A percentile compares a stretch with the other conserved stretches of the same genome.
These are phyloP conservation scores for Drosophila tani DNA, from an alignment of 1,140 invertebrate species.

Conservation along the genomic window DNA sequence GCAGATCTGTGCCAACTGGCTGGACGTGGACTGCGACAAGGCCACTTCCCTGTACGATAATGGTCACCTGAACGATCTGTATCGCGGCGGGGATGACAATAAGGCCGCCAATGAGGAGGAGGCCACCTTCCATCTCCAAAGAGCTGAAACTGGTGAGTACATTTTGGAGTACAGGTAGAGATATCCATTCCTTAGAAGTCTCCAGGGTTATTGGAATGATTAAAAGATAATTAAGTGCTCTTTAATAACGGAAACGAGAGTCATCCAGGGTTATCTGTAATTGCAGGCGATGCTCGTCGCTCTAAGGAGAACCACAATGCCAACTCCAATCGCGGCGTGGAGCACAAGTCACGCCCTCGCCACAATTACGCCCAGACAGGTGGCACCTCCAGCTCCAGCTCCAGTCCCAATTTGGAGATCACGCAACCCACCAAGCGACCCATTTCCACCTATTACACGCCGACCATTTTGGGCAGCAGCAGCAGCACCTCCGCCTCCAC, in stretches of 20 bases:
- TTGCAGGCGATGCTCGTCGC: slow-evolving; percentile 78
- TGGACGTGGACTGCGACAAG: slow-evolving; percentile 93
- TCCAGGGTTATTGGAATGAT: no score
- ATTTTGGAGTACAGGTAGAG: slow-evolving; percentile 1
- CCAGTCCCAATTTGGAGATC: slow-evolving; percentile 62
- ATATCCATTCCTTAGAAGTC: neutral
- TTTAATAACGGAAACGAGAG: neutral
- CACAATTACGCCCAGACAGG: slow-evolving; percentile 59
- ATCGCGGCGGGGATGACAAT: slow-evolving; percentile 88
- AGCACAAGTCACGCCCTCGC: slow-evolving; percentile 76
- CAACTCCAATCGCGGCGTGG: slow-evolving; percentile 40
- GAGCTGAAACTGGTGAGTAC: slow-evolving; percentile 89
- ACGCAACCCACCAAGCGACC: slow-evolving; percentile 71
- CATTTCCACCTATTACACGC: slow-evolving; percentile 83
- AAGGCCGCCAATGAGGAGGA: slow-evolving; percentile 89
- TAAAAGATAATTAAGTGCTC: neutral
- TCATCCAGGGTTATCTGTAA: slow-evolving; percentile 13
- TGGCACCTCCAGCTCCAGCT: slow-evolving; percentile 36
- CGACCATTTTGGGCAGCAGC: slow-evolving; percentile 60
- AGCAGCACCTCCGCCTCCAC: slow-evolving; percentile 30
- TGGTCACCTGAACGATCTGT: slow-evolving; percentile 92
- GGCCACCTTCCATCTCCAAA: slow-evolving; percentile 90
- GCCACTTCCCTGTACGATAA: slow-evolving; percentile 91
- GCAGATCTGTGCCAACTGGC: slow-evolving; percentile 96
- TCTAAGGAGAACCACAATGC: slow-evolving; percentile 70